These are phyloP conservation scores for Crotophaga sulcirostris DNA, from an alignment of 2,113 vertebrate genomes.

Conservation along the genomic window DNA sequence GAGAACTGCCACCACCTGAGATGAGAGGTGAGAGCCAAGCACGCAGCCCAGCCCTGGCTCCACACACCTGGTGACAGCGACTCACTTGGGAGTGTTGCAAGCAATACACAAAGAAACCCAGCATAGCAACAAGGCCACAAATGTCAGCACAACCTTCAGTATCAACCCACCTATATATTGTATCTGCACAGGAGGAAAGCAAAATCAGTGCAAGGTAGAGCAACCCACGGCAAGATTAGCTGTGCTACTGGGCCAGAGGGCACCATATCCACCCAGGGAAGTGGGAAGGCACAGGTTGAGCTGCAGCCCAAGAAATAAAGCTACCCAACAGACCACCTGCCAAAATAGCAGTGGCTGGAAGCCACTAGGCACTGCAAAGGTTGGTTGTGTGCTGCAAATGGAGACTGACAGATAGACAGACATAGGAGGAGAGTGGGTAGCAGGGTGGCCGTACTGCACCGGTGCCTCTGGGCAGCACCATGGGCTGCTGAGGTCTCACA, in stretches of 20 bases:
- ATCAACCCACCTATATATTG: neutral
- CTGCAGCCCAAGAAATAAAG: neutral
- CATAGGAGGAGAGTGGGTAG: rapidly evolving
- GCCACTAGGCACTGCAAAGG: rapidly evolving
- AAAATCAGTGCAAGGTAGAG: neutral
- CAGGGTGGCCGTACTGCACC: rapidly evolving
- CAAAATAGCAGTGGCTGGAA: neutral
- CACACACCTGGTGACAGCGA: rapidly evolving
- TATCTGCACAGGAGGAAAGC: neutral
- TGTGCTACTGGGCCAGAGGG: neutral
- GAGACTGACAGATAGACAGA: neutral
- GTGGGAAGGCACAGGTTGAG: neutral
- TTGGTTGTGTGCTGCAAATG: rapidly evolving
- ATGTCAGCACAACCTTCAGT: neutral
- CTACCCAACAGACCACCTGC: neutral
- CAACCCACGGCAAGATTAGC: neutral
- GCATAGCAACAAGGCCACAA: rapidly evolving
- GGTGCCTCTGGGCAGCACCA: neutral
- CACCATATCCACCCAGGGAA: neutral
- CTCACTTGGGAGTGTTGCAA: neutral
- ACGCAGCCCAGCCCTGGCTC: neutral
- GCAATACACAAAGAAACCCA: neutral
- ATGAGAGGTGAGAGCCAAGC: neutral
- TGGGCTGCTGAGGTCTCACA: neutral
- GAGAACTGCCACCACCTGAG: neutral